Evolutionary conservation across 2,888 invertebrate species (phyloP).

Genomic region (Cartodere bifasciata): DNA sequence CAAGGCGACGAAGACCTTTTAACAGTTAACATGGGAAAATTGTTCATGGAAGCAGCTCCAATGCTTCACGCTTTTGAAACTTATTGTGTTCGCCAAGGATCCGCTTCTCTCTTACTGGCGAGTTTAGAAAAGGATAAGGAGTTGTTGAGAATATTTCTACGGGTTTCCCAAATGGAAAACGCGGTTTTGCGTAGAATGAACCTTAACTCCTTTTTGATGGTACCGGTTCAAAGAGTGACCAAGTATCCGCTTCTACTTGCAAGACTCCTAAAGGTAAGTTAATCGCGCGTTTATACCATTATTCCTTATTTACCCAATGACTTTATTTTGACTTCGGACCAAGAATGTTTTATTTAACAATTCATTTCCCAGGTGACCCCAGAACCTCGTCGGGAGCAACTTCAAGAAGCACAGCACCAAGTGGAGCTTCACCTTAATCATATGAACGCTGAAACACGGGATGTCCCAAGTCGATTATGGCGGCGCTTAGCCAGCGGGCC

Average conservation of each 20-base stretch:
- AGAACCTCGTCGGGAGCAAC: slow-evolving; percentile 62
- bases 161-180: slow-evolving; percentile 96
- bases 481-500: slow-evolving; percentile 71
- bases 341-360: too few relatives aligned
- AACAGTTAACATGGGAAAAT: slow-evolving; percentile 81
- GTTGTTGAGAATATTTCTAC: slow-evolving; percentile 80
- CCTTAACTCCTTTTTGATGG: slow-evolving; percentile 95
- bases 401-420: slow-evolving; percentile 80
- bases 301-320: too few relatives aligned
- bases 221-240: slow-evolving; percentile 92
- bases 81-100: slow-evolving; percentile 88
- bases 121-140: slow-evolving; percentile 92
- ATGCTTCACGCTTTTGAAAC: slow-evolving; percentile 93
- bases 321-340: too few relatives aligned
- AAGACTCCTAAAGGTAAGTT: slow-evolving; percentile 76
- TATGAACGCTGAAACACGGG: slow-evolving; percentile 87
- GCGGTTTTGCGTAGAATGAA: slow-evolving; percentile 87
- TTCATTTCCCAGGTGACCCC: too few relatives aligned
- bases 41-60: slow-evolving; percentile 79
- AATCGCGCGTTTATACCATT: too few relatives aligned
- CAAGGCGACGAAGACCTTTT: slow-evolving; percentile 73
- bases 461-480: slow-evolving; percentile 84
- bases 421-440: slow-evolving; percentile 88
- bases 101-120: slow-evolving; percentile 75
- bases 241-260: slow-evolving; percentile 90